A percentile compares a stretch with the other conserved stretches of the same genome.
These are phyloP conservation scores for Streptopelia turtur DNA, from an alignment of 2,797 vertebrate species.

Conservation along the genomic window DNA sequence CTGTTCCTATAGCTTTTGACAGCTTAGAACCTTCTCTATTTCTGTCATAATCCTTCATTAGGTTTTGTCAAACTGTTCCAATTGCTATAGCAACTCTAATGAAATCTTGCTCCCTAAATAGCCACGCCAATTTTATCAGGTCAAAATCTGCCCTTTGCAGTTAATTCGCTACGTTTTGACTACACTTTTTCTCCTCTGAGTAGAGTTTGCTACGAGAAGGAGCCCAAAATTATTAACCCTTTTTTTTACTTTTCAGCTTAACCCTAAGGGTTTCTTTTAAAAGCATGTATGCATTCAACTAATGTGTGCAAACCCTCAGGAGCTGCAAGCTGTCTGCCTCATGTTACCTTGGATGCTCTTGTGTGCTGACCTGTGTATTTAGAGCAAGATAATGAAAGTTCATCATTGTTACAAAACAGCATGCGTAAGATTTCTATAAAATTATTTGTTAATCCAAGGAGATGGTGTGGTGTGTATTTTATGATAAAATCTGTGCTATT, in stretches of 20 bases:
- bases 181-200: neutral
- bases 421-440: neutral
- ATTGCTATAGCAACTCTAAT: conserved; percentile 72
- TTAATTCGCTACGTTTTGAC: conserved; percentile 18
- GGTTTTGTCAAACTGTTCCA: conserved; percentile 55
- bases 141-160: conserved; percentile 50
- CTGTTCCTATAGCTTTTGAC: conserved; percentile 28
- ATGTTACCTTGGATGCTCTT: neutral
- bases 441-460: neutral
- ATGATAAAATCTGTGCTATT: neutral
- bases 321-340: neutral
- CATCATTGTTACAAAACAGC: neutral
- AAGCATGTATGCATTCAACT: neutral
- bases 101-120: conserved; percentile 70
- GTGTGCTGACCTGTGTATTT: neutral
- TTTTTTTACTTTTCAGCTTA: neutral
- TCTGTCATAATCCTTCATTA: conserved; percentile 65
- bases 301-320: neutral
- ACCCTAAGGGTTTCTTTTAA: neutral
- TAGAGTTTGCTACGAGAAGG: neutral
- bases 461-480: neutral
- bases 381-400: conserved; percentile 13
- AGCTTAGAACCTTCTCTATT: conserved; percentile 27
- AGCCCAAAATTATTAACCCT: conserved; percentile 29
- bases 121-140: conserved; percentile 22